Conservation (phyloP, 2,113 vertebrate genomes). For the Scomber scombrus region DNA sequence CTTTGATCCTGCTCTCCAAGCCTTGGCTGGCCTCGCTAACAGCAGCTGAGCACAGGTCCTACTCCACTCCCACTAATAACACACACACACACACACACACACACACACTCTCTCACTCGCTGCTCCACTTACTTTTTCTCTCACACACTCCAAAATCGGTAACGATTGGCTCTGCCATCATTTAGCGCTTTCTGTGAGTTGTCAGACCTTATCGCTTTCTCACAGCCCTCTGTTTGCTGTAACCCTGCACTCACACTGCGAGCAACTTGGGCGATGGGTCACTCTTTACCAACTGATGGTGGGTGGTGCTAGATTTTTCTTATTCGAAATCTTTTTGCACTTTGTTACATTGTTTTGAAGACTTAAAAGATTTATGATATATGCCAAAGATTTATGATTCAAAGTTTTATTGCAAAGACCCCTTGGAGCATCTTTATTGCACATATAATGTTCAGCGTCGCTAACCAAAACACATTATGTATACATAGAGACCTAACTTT, state of each 20-base stretch:
- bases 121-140: conserved; percentile 48
- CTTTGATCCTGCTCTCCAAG: conserved; percentile 82
- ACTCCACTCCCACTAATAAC: conserved; percentile 81
- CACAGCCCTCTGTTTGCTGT: conserved; percentile 52
- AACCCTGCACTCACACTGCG: conserved; percentile 45
- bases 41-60: conserved; percentile 81
- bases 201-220: conserved; percentile 62
- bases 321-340: neutral
- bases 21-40: conserved; percentile 80
- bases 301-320: conserved; percentile 39
- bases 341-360: neutral
- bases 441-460: neutral
- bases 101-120: conserved; percentile 22
- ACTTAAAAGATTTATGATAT: neutral
- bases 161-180: conserved; percentile 63
- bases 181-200: conserved; percentile 62
- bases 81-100: conserved; percentile 52
- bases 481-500: neutral
- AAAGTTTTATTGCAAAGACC: neutral
- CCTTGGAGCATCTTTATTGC: too few species aligned
- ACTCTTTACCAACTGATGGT: conserved; percentile 54
- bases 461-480: neutral
- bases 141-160: conserved; percentile 64
- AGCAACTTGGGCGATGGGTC: conserved; percentile 62
- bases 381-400: too few species aligned